A percentile compares a stretch with the other conserved stretches of the same genome.
Conservation (phyloP, 2,888 invertebrate genomes). For the Eristalis intricaria region DNA sequence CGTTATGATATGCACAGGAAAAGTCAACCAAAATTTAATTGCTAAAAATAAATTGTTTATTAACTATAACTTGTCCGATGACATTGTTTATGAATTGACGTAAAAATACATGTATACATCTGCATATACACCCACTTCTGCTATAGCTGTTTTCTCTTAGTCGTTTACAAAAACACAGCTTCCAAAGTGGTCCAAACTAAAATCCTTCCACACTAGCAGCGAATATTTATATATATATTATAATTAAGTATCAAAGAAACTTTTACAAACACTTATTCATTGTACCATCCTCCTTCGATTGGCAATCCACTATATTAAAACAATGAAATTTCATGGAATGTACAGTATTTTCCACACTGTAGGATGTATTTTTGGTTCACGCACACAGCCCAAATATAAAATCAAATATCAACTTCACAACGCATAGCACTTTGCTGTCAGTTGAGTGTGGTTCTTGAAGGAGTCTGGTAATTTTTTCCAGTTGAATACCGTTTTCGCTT, state of each 20-base stretch:
- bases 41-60: constrained; percentile 10
- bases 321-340: constrained; percentile 57
- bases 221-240: background rate
- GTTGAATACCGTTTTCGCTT: background rate
- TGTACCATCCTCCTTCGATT: constrained; percentile 34
- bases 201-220: background rate
- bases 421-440: constrained; percentile 57
- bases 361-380: constrained; percentile 69
- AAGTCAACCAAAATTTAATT: background rate
- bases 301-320: constrained; percentile 44
- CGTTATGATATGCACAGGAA: background rate
- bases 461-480: constrained; percentile 54
- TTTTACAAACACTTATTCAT: constrained; percentile 21
- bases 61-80: background rate
- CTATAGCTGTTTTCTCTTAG: constrained; percentile 14
- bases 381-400: constrained; percentile 46
- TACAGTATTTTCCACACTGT: constrained; percentile 50
- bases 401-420: constrained; percentile 48
- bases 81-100: constrained; percentile 15
- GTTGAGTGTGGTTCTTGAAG: constrained; percentile 62
- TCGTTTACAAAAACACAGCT: constrained; percentile 8
- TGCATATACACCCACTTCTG: background rate
- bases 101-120: background rate
- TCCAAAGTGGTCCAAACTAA: constrained; percentile 18
- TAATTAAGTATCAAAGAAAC: constrained; percentile 13